These are phyloP conservation scores for Drosophila tsacasi DNA, from an alignment of 1,140 invertebrate species.

Conservation along the genomic window DNA sequence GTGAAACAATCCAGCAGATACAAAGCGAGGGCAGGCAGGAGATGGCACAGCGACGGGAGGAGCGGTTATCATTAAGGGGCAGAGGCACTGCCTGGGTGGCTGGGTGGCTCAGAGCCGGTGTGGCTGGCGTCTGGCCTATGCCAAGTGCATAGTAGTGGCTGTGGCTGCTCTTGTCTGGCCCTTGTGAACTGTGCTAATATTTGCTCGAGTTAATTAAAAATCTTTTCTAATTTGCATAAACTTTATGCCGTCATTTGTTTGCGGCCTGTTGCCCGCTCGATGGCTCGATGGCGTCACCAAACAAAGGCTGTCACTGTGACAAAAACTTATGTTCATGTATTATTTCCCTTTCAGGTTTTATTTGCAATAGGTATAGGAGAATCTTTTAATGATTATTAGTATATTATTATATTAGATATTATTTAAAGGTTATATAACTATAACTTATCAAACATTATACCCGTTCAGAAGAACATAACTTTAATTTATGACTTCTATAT, in stretches of 20 bases:
- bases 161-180: conserved; percentile 29
- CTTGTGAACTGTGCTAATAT: conserved; percentile 70
- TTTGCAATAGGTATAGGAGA: too few species aligned
- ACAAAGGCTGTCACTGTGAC: conserved; percentile 9
- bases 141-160: conserved; percentile 12
- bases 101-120: not conserved
- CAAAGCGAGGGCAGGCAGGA: not conserved
- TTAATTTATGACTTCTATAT: too few species aligned
- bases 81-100: not conserved
- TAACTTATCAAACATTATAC: too few species aligned
- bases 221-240: conserved; percentile 83
- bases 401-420: too few species aligned
- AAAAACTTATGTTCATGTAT: not conserved
- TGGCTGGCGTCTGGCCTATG: conserved; percentile 11
- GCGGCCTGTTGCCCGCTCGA: conserved; percentile 39
- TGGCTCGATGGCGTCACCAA: conserved; percentile 35
- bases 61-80: not conserved
- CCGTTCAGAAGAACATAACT: too few species aligned
- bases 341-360: not conserved
- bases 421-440: too few species aligned
- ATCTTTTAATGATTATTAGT: too few species aligned
- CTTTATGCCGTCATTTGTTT: conserved; percentile 69
- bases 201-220: conserved; percentile 80
- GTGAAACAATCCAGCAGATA: conserved; percentile 29
- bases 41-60: not conserved